A percentile compares a stretch with the other conserved stretches of the same genome.
phyloP scores from a whole-genome alignment of 2,113 vertebrate genomes.

The Thymallus thymallus region DNA sequence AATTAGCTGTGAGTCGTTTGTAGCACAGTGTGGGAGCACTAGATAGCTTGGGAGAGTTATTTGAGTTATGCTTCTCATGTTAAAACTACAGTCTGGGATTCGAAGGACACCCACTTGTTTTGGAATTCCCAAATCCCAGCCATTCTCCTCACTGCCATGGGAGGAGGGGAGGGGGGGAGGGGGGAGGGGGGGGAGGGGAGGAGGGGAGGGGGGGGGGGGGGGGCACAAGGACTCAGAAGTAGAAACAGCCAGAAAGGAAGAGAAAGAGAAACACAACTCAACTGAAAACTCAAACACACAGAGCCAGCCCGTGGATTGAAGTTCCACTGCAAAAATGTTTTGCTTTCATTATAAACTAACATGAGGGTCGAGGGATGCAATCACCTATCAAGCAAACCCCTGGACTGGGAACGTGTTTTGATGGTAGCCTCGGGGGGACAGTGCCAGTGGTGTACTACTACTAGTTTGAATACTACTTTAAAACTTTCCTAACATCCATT shows the following conservation, averaged over 20 bases:
- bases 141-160: too few relatives aligned
- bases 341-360: too few relatives aligned
- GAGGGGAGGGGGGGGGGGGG: too few relatives aligned
- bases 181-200: too few relatives aligned
- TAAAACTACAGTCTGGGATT: constrained; percentile 26
- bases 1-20: constrained; percentile 36
- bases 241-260: constrained; percentile 1
- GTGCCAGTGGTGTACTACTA: background rate
- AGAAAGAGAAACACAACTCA: background rate
- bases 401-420: too few relatives aligned
- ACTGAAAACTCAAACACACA: too few relatives aligned
- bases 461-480: too few relatives aligned
- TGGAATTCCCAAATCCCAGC: background rate
- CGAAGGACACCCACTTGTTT: constrained; percentile 1
- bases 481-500: too few relatives aligned
- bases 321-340: background rate
- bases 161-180: too few relatives aligned
- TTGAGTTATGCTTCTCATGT: constrained; percentile 2
- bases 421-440: background rate
- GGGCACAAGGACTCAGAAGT: too few relatives aligned
- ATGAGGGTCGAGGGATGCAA: background rate
- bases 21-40: constrained; percentile 1
- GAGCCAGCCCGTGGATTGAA: too few relatives aligned
- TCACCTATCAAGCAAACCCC: background rate
- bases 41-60: background rate